Base-by-base conservation (phyloP, 2,797 vertebrate species). In the Nothura maculosa region DNA sequence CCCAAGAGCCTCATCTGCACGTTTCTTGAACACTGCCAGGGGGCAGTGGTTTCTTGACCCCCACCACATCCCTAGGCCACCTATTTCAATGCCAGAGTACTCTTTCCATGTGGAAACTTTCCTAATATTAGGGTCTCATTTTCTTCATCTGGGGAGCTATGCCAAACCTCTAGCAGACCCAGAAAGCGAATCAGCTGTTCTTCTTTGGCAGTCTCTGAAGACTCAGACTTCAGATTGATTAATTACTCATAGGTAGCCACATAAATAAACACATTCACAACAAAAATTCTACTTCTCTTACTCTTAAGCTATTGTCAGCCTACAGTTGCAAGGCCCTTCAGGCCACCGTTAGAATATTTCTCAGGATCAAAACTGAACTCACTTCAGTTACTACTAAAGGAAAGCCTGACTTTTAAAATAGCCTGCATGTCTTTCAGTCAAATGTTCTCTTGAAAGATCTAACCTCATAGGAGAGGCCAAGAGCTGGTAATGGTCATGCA, bases 401-500 rank as follows among this genome's bases (percentile, higher is more conserved):
- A 73, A 86, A 90, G 50, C 12, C 43, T 66, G 34, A 24, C 16
- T 84, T 32, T 63, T 81, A 38, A 34, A 75, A 68, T 22, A 61
- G n/a, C 15, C 32, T 34, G 11, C 20, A 16, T 62, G 45, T 64
- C 45, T 60, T 90, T 68, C 67, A 73, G 38, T 36, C 38, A 84
- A 69, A 73, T 36, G 30, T 9, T 61, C 42, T 78, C 74, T 92
- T 63, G 43, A 40, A 94, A 94, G 77, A 55, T 50, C 64, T 67
- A 87, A 87, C 15, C 24, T 82, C 58, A 81, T 9, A 9, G 28
- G n/a, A 54, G 52, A 76, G 38, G 17, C 12, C 0, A 0, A 67
- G 12, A 22, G 18, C 78, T 84, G 55, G 70, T 67, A 73, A 84
- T n/a, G 11, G 40, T 36, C 43, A 70, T 34, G 12, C 6, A 94